Base-by-base conservation (phyloP, 2,888 invertebrate species). In the Maniola hyperantus region DNA sequence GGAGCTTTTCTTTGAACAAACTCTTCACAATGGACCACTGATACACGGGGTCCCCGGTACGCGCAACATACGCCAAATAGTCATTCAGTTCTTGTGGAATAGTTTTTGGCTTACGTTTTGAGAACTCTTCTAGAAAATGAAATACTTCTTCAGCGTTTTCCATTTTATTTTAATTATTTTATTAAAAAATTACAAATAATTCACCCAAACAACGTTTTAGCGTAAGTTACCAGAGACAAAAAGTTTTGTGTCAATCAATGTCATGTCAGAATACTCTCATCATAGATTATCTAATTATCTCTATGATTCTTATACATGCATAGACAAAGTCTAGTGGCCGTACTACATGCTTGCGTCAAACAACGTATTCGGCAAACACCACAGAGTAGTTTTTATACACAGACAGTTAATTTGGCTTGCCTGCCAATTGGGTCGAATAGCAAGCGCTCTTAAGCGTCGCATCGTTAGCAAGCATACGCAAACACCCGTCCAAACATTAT, bases 21-120 rank as follows among this genome's bases (percentile, higher is more conserved):
- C 96, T 95, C 87, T 97, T 97, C 60, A 98, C 94, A 72, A 96
- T 93, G 54, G 96, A 92, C 98, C 98, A 99, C 80, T 97, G 97
- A 84, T 97, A 98, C 73, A 98, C 95, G 46, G 97, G 97, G 90
- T 98, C 97, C 72, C 99, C 98, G 79, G 98, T 98, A 88, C 97
- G 97, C 6, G 98, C 98, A 74, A 99, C 97, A 92, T 96, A 96
- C 65, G 94, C 94, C 74, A 99, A 93, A 84, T 98, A 98, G 69
- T 97, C 97, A 79, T 98, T 98, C 69, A 99, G 93, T 81, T 97
- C 96, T 71, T 96, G 95, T 20, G 98, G 97, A 78, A 98, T 97
- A 78, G 96, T 96, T 84, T 96, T 96, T 71, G 89, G 85, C 77
- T 85, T 95, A 85, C 95, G 93, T 87, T 97, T 97, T 53, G 96